Conservation (phyloP, 2,888 invertebrate species). For the Erebia aethiops region DNA sequence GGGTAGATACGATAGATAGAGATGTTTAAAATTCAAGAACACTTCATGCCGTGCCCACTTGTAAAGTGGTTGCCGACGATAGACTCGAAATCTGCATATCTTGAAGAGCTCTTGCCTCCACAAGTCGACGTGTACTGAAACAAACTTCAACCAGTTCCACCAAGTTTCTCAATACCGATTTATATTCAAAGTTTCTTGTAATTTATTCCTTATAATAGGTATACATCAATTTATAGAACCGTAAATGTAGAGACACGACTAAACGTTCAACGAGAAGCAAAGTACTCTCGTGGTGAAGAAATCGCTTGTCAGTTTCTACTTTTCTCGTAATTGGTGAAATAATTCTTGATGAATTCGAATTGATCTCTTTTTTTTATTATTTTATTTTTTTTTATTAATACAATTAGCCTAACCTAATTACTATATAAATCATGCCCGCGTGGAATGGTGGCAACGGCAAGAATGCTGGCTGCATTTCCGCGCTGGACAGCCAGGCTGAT, state of each 20-base stretch:
- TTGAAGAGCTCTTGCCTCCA: constrained; percentile 42
- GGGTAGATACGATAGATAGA: neutral
- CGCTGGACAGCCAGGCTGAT: too few relatives aligned
- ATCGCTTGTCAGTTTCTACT: too few relatives aligned
- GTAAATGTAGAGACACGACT: too few relatives aligned
- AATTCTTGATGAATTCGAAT: neutral
- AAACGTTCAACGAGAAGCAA: too few relatives aligned
- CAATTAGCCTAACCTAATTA: too few relatives aligned
- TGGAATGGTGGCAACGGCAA: too few relatives aligned
- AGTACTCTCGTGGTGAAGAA: neutral
- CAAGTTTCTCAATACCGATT: constrained; percentile 19
- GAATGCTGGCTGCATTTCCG: too few relatives aligned
- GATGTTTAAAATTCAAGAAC: constrained; percentile 15
- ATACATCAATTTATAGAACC: neutral
- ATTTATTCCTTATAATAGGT: constrained; percentile 4
- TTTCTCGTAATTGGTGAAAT: neutral
- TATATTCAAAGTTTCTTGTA: constrained; percentile 18
- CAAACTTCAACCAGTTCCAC: constrained; percentile 25
- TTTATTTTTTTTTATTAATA: too few relatives aligned
- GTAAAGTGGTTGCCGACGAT: constrained; percentile 22
- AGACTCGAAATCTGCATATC: constrained; percentile 50
- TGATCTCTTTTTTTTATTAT: neutral
- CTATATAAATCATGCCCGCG: too few relatives aligned
- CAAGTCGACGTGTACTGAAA: constrained; percentile 20
- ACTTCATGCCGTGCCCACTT: constrained; percentile 10